Conservation (phyloP, 2,797 vertebrate species). For the Ceryle rudis region DNA sequence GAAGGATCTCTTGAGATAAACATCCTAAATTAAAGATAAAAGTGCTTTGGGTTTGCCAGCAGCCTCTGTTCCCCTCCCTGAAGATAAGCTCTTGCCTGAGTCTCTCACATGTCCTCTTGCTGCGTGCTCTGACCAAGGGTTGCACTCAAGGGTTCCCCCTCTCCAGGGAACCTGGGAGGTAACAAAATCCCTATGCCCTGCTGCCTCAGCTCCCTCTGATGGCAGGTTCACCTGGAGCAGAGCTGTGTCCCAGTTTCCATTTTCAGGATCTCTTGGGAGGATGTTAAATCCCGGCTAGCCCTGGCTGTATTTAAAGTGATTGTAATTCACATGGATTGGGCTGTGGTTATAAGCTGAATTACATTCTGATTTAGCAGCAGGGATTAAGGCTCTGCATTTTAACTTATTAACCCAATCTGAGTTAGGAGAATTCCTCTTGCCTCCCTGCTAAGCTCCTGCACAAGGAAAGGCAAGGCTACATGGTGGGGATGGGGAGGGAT, state of each 20-base stretch:
- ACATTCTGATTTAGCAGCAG: conserved; percentile 70
- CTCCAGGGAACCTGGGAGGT: neutral
- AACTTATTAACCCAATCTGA: conserved; percentile 75
- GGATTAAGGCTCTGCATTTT: conserved; percentile 74
- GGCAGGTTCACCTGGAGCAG: neutral
- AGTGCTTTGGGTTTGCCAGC: conserved; percentile 12
- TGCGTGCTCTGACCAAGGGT: neutral
- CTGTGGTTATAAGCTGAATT: conserved; percentile 74
- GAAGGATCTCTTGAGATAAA: conserved; percentile 67
- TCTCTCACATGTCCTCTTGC: neutral
- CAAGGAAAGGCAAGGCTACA: neutral
- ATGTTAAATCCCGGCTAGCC: conserved; percentile 66
- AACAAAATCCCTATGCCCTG: neutral
- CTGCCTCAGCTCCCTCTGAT: neutral
- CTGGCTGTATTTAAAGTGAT: conserved; percentile 73
- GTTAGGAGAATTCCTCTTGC: conserved; percentile 58
- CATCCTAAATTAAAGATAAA: conserved; percentile 73
- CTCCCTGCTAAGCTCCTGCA: neutral
- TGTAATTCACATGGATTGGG: conserved; percentile 78
- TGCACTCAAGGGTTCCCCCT: neutral
- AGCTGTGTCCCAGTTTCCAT: conserved; percentile 41
- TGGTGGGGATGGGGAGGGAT: neutral
- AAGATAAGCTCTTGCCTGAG: neutral
- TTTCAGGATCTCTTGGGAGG: conserved; percentile 53
- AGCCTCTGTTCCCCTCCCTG: neutral